These are phyloP conservation scores for Mycetomoellerius zeteki DNA, from an alignment of 1,140 invertebrate genomes.

Conservation along the genomic window DNA sequence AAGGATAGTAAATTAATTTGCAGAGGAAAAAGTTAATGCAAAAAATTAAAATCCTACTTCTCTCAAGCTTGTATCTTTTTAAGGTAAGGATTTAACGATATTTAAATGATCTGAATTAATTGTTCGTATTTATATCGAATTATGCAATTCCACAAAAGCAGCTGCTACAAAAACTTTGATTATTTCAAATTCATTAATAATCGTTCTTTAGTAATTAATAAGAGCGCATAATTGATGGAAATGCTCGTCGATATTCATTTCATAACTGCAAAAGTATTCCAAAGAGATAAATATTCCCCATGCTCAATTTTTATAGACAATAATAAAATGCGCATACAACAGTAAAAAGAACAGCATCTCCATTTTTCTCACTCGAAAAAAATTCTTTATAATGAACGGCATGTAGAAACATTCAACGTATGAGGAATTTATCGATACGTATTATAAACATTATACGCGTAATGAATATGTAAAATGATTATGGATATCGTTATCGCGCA, in stretches of 20 bases:
- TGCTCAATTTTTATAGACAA: background rate
- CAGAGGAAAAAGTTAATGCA: background rate
- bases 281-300: background rate
- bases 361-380: background rate
- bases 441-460: constrained; percentile 11
- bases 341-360: background rate
- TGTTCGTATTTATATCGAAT: constrained; percentile 4
- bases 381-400: background rate
- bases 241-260: constrained; percentile 17
- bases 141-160: background rate
- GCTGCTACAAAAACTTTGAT: constrained; percentile 5
- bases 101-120: constrained; percentile 12
- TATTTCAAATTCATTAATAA: constrained; percentile 40
- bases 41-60: background rate
- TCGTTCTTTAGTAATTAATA: constrained; percentile 25
- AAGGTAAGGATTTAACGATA: background rate
- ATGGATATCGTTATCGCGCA: constrained; percentile 13
- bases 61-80: background rate
- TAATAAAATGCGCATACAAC: background rate
- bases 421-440: background rate
- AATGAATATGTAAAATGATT: constrained; percentile 34
- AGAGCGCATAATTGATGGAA: background rate
- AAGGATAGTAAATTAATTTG: background rate
- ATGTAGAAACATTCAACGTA: background rate
- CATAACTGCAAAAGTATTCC: background rate